These are phyloP conservation scores for Adelosebastes latens DNA, from an alignment of 2,797 vertebrate species.

Conservation along the genomic window DNA sequence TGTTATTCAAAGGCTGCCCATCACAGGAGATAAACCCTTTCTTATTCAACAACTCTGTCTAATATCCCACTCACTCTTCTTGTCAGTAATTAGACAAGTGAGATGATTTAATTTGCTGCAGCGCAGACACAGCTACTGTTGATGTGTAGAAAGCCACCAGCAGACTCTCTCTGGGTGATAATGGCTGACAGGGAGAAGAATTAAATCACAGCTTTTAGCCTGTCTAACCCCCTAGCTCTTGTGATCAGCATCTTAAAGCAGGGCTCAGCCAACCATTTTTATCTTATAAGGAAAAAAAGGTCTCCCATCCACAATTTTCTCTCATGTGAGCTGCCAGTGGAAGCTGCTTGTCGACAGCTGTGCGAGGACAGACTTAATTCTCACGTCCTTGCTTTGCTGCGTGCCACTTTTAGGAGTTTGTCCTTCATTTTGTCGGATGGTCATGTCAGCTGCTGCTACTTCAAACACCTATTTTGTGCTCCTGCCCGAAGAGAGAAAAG, in stretches of 20 bases:
- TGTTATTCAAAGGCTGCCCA: slow-evolving; percentile 55
- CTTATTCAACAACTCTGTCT: slow-evolving; percentile 27
- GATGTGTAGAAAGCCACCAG: slow-evolving; percentile 44
- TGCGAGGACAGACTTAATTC: slow-evolving; percentile 59
- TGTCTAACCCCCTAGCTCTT: slow-evolving; percentile 45
- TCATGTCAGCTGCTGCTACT: slow-evolving; percentile 41
- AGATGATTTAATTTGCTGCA: slow-evolving; percentile 77
- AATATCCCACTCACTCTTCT: slow-evolving; percentile 41
- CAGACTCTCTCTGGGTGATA: slow-evolving; percentile 56
- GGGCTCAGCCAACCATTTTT: slow-evolving; percentile 50
- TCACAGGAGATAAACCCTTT: slow-evolving; percentile 54
- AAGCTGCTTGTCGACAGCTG: slow-evolving; percentile 42
- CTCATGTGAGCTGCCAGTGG: slow-evolving; percentile 41
- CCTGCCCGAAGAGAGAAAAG: slow-evolving; percentile 17
- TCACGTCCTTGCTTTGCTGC: slow-evolving; percentile 48
- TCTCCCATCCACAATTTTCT: slow-evolving; percentile 33
- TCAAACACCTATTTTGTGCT: slow-evolving; percentile 40
- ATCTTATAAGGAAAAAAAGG: slow-evolving; percentile 36
- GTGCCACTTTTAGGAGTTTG: slow-evolving; percentile 53
- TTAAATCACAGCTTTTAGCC: slow-evolving; percentile 65
- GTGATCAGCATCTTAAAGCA: slow-evolving; percentile 78
- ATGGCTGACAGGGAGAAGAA: slow-evolving; percentile 65
- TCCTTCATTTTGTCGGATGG: slow-evolving; percentile 44
- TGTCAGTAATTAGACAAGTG: slow-evolving; percentile 73
- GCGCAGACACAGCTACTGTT: slow-evolving; percentile 46